Conservation (phyloP, 2,113 vertebrate genomes). For the Oncorhynchus gorbuscha region DNA sequence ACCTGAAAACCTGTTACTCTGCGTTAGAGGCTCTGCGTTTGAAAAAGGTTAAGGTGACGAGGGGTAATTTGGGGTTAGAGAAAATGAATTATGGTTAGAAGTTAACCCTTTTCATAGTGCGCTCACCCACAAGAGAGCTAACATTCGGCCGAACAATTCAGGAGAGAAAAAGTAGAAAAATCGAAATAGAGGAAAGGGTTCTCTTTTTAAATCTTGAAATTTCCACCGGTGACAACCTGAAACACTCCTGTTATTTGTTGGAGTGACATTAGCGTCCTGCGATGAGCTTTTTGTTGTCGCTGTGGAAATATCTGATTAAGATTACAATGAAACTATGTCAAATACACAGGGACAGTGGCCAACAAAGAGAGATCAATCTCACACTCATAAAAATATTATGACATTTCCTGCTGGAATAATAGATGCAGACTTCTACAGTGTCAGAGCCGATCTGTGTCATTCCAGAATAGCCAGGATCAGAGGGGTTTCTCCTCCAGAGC, state of each 20-base stretch:
- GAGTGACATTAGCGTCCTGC: slow-evolving; percentile 57
- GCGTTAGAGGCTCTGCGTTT: slow-evolving; percentile 79
- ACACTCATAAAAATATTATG: slow-evolving; percentile 48
- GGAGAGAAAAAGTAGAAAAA: slow-evolving; percentile 37
- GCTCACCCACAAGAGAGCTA: slow-evolving; percentile 60
- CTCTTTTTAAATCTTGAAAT: slow-evolving; percentile 52
- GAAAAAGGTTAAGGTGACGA: slow-evolving; percentile 78
- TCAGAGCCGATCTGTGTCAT: slow-evolving; percentile 42
- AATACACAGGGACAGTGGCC: slow-evolving; percentile 60
- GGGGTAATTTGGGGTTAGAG: slow-evolving; percentile 82
- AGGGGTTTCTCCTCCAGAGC: slow-evolving; percentile 49
- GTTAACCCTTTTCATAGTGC: slow-evolving; percentile 69
- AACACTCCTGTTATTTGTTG: slow-evolving; percentile 58
- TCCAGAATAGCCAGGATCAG: slow-evolving; percentile 44
- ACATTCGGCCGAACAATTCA: slow-evolving; percentile 55
- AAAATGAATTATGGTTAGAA: slow-evolving; percentile 78
- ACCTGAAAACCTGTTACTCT: slow-evolving; percentile 75
- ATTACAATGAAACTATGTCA: slow-evolving; percentile 56
- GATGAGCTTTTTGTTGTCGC: slow-evolving; percentile 50
- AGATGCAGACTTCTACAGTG: slow-evolving; percentile 58
- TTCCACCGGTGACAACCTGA: slow-evolving; percentile 75
- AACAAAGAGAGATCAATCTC: slow-evolving; percentile 58
- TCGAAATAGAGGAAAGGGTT: slow-evolving; percentile 17
- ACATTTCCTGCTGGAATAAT: slow-evolving; percentile 60
- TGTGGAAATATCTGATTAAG: slow-evolving; percentile 70